Evolutionary conservation across 2,888 invertebrate species (phyloP).

Genomic region (Pachycephus smyrnensis): DNA sequence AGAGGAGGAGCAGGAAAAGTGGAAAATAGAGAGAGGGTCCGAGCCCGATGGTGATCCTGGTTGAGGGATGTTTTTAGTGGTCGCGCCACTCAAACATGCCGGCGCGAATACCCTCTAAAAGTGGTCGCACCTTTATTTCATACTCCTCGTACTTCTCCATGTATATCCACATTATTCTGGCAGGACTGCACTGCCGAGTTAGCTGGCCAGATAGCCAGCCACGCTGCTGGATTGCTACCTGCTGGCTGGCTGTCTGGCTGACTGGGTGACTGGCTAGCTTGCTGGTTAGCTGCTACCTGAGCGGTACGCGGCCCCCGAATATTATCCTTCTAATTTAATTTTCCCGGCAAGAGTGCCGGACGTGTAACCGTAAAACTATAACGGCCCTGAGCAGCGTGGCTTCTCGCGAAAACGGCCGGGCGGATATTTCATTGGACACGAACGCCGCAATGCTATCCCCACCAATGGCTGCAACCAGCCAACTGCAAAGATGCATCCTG

Average conservation of each 20-base stretch:
- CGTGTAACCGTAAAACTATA: slow-evolving; percentile 8
- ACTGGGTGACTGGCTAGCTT: not conserved
- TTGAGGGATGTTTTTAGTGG: slow-evolving; percentile 45
- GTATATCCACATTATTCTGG: not conserved
- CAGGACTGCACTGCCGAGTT: not conserved
- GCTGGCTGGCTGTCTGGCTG: slow-evolving; percentile 29
- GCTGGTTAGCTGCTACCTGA: not conserved
- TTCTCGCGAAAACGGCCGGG: not conserved
- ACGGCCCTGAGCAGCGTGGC: slow-evolving; percentile 2
- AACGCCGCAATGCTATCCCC: not conserved
- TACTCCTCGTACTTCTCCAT: not conserved
- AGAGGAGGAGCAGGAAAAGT: not conserved
- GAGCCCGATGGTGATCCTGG: not conserved
- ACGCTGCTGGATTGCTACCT: slow-evolving; percentile 21
- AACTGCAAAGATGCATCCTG: not conserved
- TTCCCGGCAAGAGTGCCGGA: slow-evolving; percentile 16
- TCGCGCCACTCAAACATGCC: slow-evolving; percentile 47
- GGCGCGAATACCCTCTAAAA: slow-evolving; percentile 38
- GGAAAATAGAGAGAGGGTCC: slow-evolving; percentile 18
- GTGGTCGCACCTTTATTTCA: slow-evolving; percentile 23
- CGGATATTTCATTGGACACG: not conserved
- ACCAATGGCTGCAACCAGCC: not conserved
- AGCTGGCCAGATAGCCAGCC: not conserved
- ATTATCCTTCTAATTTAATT: slow-evolving; percentile 56
- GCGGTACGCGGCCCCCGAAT: slow-evolving; percentile 31